Conservation (phyloP, 2,888 invertebrate species). For the Hyppa rectilinea region DNA sequence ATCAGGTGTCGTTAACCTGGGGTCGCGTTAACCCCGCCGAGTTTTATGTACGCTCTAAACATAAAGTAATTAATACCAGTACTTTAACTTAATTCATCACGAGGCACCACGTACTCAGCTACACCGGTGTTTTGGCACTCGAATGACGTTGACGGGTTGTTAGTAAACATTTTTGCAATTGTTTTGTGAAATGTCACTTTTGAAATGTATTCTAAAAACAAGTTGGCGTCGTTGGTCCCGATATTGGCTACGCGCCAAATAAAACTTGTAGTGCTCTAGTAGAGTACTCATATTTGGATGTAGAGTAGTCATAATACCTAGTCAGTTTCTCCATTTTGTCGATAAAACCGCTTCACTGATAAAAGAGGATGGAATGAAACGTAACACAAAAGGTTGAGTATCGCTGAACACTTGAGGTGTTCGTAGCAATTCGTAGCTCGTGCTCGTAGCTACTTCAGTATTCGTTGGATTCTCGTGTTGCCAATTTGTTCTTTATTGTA, state of each 20-base stretch:
- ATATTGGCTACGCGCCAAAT: background rate
- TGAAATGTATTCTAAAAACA: too few relatives aligned
- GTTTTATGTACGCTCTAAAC: conserved; percentile 24
- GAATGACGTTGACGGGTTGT: background rate
- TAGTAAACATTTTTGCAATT: background rate
- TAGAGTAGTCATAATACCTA: background rate
- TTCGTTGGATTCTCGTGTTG: conserved; percentile 30
- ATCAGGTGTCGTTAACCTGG: conserved; percentile 25
- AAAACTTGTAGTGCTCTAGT: background rate
- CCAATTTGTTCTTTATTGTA: conserved; percentile 45
- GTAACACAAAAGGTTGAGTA: conserved; percentile 43
- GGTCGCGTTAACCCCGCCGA: background rate
- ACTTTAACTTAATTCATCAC: conserved; percentile 25
- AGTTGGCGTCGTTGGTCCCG: background rate
- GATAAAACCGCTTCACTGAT: conserved; percentile 21
- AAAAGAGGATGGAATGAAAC: conserved; percentile 26
- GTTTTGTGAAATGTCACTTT: background rate
- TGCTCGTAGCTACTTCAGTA: conserved; percentile 26
- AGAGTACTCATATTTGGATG: background rate
- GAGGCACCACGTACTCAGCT: background rate
- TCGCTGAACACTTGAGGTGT: conserved; percentile 39
- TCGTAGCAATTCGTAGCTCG: conserved; percentile 29
- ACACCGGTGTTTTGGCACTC: background rate
- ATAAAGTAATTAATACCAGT: conserved; percentile 13
- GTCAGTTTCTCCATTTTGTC: background rate